phyloP scores from a whole-genome alignment of 2,888 invertebrate species.

The Hypolimnas misippus region DNA sequence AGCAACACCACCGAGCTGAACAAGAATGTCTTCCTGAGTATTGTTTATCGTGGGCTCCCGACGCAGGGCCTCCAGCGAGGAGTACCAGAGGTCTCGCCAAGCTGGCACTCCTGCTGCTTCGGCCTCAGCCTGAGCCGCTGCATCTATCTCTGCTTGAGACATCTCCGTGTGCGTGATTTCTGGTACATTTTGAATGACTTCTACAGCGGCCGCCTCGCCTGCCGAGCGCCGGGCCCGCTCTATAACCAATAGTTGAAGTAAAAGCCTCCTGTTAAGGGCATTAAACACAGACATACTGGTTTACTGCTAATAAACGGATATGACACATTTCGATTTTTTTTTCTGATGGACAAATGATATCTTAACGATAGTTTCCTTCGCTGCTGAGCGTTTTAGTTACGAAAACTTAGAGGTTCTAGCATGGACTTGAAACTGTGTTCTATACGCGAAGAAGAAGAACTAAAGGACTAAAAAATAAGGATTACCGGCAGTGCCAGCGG shows the following conservation, averaged over 20 bases:
- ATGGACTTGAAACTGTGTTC: too few relatives aligned
- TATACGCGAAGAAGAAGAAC: too few relatives aligned
- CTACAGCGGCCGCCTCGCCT: constrained; percentile 39
- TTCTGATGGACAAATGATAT: too few relatives aligned
- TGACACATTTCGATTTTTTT: too few relatives aligned
- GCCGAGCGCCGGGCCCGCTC: constrained; percentile 39
- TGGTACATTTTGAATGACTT: constrained; percentile 25
- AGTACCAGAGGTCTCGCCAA: constrained; percentile 87
- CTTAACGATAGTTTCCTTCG: too few relatives aligned
- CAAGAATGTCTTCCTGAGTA: constrained; percentile 89
- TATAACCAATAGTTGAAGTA: constrained; percentile 9
- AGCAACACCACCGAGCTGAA: constrained; percentile 90
- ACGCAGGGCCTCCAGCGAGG: constrained; percentile 70
- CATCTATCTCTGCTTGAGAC: constrained; percentile 47
- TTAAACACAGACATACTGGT: too few relatives aligned
- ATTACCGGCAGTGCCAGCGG: constrained; percentile 39
- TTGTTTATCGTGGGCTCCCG: constrained; percentile 86
- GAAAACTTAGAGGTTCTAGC: too few relatives aligned
- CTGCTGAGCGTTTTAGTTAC: too few relatives aligned
- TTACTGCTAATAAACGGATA: too few relatives aligned
- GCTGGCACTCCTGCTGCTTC: constrained; percentile 72
- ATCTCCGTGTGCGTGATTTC: constrained; percentile 38
- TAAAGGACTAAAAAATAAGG: neutral
- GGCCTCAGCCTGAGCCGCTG: constrained; percentile 50
- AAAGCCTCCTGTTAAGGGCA: too few relatives aligned